These are phyloP conservation scores for Okapia johnstoni DNA, from an alignment of 2,113 vertebrate species.

Conservation along the genomic window DNA sequence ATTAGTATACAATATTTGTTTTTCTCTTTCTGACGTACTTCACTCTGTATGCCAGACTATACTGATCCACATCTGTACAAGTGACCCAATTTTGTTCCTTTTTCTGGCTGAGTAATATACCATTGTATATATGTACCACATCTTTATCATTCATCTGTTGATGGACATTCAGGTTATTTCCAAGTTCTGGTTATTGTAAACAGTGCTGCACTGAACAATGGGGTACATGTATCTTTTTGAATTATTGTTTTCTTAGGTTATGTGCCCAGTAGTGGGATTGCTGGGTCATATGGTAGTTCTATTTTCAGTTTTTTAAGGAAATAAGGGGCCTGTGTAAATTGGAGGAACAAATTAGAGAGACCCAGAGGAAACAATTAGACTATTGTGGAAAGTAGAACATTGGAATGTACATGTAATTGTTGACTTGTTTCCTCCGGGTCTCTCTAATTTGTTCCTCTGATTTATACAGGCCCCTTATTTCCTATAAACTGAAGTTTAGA, in stretches of 20 bases:
- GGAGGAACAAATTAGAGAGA: not conserved
- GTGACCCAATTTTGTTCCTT: not conserved
- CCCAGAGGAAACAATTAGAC: not conserved
- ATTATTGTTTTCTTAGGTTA: not conserved
- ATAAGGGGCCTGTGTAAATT: not conserved
- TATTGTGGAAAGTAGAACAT: not conserved
- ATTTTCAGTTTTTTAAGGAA: not conserved
- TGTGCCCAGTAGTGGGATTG: not conserved
- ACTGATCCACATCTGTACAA: not conserved
- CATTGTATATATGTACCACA: not conserved
- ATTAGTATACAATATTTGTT: not conserved
- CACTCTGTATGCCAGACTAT: not conserved
- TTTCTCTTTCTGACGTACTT: not conserved
- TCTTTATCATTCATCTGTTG: not conserved
- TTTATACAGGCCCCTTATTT: not conserved
- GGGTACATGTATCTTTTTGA: not conserved
- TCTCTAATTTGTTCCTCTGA: not conserved
- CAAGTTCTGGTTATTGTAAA: not conserved
- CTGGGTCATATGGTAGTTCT: not conserved
- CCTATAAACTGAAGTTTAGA: not conserved
- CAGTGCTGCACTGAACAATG: not conserved
- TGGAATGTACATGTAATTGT: not conserved
- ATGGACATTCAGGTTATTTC: not conserved
- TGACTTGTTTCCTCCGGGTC: not conserved
- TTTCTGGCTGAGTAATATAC: not conserved